Evolutionary conservation across 2,888 invertebrate genomes (phyloP).

Genomic region (Scrobipalpa atriplicella): DNA sequence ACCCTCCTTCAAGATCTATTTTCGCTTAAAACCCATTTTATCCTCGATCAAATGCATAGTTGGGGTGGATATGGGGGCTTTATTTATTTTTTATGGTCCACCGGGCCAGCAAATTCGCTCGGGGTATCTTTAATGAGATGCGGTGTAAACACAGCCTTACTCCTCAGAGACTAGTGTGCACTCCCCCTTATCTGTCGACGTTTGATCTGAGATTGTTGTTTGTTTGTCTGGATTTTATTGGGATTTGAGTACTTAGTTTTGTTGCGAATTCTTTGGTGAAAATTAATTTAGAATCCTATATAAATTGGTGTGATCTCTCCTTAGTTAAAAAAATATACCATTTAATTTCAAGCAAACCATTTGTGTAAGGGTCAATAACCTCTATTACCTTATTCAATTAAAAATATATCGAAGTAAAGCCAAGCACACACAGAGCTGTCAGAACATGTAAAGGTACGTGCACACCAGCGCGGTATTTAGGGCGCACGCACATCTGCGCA

Average conservation of each 20-base stretch:
- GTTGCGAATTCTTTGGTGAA: not conserved
- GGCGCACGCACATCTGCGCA: conserved; percentile 32
- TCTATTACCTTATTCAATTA: not conserved
- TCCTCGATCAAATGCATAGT: conserved; percentile 48
- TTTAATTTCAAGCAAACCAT: too few relatives aligned
- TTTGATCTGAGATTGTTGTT: conserved; percentile 25
- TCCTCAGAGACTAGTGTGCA: conserved; percentile 43
- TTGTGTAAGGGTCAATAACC: not conserved
- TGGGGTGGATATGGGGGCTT: conserved; percentile 43
- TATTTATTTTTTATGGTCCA: conserved; percentile 56
- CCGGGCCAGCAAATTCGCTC: conserved; percentile 41
- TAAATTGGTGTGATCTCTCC: too few relatives aligned
- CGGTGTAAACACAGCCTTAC: conserved; percentile 47
- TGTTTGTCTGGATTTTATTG: conserved; percentile 16
- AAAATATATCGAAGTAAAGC: not conserved
- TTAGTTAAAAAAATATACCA: too few relatives aligned
- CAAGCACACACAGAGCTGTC: not conserved
- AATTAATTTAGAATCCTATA: too few relatives aligned
- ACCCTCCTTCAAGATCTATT: conserved; percentile 31
- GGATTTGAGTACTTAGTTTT: conserved; percentile 1
- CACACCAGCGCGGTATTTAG: conserved; percentile 30
- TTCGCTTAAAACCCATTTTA: conserved; percentile 22
- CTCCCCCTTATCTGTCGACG: conserved; percentile 30
- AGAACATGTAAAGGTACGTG: conserved; percentile 16
- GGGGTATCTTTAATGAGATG: conserved; percentile 50